phyloP scores from a whole-genome alignment of 2,797 vertebrate genomes.

The Tapera naevia region DNA sequence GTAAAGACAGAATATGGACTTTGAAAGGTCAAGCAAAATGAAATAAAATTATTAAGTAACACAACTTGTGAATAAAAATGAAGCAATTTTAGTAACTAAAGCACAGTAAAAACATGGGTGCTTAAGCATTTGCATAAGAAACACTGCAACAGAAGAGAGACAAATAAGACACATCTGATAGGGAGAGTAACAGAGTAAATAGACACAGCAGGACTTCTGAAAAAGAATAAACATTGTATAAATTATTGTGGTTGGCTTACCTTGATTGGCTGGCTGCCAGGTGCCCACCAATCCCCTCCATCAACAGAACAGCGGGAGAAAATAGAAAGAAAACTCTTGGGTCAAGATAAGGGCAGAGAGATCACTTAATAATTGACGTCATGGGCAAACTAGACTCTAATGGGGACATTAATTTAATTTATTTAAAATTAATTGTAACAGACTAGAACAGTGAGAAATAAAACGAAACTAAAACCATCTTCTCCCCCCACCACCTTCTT shows the following conservation, averaged over 20 bases:
- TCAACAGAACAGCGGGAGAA: background rate
- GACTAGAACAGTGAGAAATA: background rate
- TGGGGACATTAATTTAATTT: background rate
- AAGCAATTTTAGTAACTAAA: background rate
- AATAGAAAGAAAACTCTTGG: background rate
- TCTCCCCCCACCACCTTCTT: background rate
- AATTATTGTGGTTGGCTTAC: background rate
- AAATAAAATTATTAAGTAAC: background rate
- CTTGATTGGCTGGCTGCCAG: background rate
- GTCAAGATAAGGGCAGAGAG: background rate
- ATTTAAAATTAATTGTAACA: background rate
- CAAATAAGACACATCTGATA: background rate
- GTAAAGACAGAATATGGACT: background rate
- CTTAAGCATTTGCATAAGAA: background rate
- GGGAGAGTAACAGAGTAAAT: background rate
- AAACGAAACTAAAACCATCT: background rate
- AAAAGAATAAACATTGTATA: background rate
- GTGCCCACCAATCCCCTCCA: background rate
- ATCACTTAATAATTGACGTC: background rate
- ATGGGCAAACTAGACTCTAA: background rate
- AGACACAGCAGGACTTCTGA: background rate
- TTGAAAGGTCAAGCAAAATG: background rate
- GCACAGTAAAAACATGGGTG: background rate
- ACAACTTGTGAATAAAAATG: background rate
- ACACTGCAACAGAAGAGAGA: background rate